These are phyloP conservation scores for Polypterus senegalus DNA, from an alignment of 2,113 vertebrate genomes.

Conservation along the genomic window DNA sequence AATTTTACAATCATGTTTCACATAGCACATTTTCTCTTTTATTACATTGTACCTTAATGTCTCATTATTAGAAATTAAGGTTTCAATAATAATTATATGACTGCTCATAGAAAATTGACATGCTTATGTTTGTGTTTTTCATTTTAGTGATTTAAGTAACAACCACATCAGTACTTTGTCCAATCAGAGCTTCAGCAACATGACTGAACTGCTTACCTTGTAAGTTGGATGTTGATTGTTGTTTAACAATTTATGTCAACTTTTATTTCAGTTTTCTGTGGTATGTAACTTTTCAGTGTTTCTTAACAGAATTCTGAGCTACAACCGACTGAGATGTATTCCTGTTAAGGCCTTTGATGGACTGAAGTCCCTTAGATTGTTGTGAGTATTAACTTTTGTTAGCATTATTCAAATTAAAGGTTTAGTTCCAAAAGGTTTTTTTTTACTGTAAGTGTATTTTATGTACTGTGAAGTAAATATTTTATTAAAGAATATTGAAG, in stretches of 20 bases:
- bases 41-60: too few species aligned
- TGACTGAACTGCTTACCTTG: constrained; percentile 95
- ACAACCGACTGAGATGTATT: constrained; percentile 83
- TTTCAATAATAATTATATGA: too few species aligned
- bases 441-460: too few species aligned
- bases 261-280: not conserved
- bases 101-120: too few species aligned
- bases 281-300: not conserved
- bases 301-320: constrained; percentile 81
- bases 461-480: too few species aligned
- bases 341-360: constrained; percentile 79
- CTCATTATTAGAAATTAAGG: too few species aligned
- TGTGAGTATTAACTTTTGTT: constrained; percentile 58
- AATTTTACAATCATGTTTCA: too few species aligned
- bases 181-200: constrained; percentile 98
- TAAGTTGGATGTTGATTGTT: constrained; percentile 59
- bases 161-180: constrained; percentile 98
- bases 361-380: constrained; percentile 72
- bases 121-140: constrained; percentile 36
- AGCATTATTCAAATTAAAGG: too few species aligned
- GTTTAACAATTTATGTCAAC: constrained; percentile 13
- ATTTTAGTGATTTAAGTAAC: constrained; percentile 97
- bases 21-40: too few species aligned
- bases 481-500: too few species aligned
- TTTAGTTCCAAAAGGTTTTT: too few species aligned